Evolutionary conservation across 2,888 invertebrate species (phyloP), one percentile per base, ranked within the genome.

Genomic region (Choristoneura rosaceana): DNA sequence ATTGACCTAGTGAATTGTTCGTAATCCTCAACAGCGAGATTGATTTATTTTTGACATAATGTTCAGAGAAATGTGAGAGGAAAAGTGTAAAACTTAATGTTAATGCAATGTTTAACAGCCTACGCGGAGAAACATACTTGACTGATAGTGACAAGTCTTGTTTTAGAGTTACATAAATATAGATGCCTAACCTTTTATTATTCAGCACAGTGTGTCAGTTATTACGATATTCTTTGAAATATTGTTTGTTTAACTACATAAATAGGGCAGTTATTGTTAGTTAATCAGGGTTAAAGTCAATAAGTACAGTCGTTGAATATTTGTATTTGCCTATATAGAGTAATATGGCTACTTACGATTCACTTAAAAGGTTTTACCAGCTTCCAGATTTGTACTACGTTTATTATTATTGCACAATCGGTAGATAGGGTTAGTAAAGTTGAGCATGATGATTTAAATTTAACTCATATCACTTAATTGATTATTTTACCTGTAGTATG

Each of bases 1-100:
- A 84, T 84, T 88, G 86, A 87, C 88, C 86, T 75, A 83, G 79
- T 81, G 76, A 79, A 76, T 17, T 74, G 74, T 74, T 34, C 58
- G 66, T 59, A 33, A 74, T 74, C 76, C 76, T 74, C 77, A 77
- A 69, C 69, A 17, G 8, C 4, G 25, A 55, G 52, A 55, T 55
- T 55, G 55, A 55, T 55, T 55, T 50, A 34, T 64, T 64, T 12
- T 15, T 52, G 50, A 38, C n/a, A 62, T 38, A 43, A 47, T 4
- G 58, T 55, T 50, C 17, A 15, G 60, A 25, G 41, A 43, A 43
- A 38, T 8, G 50, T 41, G n/a, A 65, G 65, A 15, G 10, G 17
- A 38, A 62, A 62, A 52, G 0, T 43, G 10, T 43, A 12, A 33
- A n/a, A 25, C 14, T 33, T 69, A 33, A 41, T 69, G 61, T 33